Evolutionary conservation across 2,797 vertebrate genomes (phyloP), one percentile per base, ranked within the genome.

Genomic region (Diglossa cyanea): DNA sequence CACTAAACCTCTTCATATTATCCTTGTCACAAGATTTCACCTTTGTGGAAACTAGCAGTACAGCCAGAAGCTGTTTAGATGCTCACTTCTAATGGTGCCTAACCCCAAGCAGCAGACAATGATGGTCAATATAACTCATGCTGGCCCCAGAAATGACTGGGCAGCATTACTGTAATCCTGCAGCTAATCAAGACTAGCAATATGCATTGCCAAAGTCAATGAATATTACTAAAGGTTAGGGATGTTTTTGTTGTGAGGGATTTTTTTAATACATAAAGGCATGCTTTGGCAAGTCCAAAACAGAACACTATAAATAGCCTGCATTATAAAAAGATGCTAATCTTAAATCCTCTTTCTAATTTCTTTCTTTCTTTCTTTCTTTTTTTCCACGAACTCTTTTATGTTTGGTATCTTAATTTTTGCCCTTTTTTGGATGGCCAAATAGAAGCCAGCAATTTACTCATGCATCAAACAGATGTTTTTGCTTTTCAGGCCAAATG

Each of bases 401-500:
- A 96, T 96, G 83, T 95, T 97, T 7, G 2, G 37, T 96, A 97
- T 96, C 94, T 95, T 96, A 92, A 92, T 92, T 96, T 97, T 95
- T 97, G 79, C 82, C 94, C 90, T 77, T 97, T 97, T 97, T 97
- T 93, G 95, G 97, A 93, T 76, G 86, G 70, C 84, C 93, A 96
- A 97, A 95, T 94, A 94, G 80, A 97, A 97, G 76, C 50, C 93
- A 97, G 93, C 61, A 95, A 94, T 96, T 88, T 84, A 93, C 88
- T 97, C 95, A 83, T 62, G 96, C 95, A 97, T 90, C 97, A 97
- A 94, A 96, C 96, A 98, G 96, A 97, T 97, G 96, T 96, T 98
- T 97, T 96, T 97, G 96, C 93, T 97, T 97, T 97, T 94, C 93
- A 95, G 90, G 94, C 95, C 95, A 97, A 98, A 93, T 86, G 93